These are phyloP conservation scores for Perdita meconis DNA, from an alignment of 2,888 invertebrate species.

Conservation along the genomic window DNA sequence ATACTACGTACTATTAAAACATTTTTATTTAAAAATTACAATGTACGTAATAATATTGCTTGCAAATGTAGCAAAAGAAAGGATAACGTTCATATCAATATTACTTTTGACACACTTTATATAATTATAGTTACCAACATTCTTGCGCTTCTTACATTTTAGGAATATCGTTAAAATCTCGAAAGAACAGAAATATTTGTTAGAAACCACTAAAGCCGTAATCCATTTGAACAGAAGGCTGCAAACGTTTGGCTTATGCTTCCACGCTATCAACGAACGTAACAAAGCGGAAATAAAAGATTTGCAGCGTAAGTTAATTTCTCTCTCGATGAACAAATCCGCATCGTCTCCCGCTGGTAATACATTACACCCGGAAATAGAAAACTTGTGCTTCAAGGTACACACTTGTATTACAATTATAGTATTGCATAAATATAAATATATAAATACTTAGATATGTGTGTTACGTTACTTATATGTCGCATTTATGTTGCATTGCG, in stretches of 20 bases:
- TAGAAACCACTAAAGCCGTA: conserved; percentile 67
- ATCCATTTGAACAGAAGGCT: conserved; percentile 74
- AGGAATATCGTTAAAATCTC: conserved; percentile 77
- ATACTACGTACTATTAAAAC: neutral
- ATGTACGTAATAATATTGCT: neutral
- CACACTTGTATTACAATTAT: neutral
- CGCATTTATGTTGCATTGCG: neutral
- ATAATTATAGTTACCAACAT: neutral
- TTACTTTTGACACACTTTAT: neutral
- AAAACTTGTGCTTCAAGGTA: conserved; percentile 42
- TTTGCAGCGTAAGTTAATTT: conserved; percentile 62
- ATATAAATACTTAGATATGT: neutral
- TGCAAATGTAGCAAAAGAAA: neutral
- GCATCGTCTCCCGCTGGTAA: neutral
- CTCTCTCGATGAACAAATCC: conserved; percentile 17
- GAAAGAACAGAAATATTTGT: conserved; percentile 75
- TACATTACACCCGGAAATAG: conserved; percentile 39
- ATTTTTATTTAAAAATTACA: neutral
- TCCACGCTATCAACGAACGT: conserved; percentile 67
- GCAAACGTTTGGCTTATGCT: conserved; percentile 72
- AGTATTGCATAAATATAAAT: neutral
- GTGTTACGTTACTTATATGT: neutral
- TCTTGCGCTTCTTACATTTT: conserved; percentile 4
- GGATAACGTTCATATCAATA: neutral
- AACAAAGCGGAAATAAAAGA: conserved; percentile 69